Evolutionary conservation across 2,797 vertebrate genomes (phyloP), one percentile per base, ranked within the genome.

Genomic region (Molossus molossus): DNA sequence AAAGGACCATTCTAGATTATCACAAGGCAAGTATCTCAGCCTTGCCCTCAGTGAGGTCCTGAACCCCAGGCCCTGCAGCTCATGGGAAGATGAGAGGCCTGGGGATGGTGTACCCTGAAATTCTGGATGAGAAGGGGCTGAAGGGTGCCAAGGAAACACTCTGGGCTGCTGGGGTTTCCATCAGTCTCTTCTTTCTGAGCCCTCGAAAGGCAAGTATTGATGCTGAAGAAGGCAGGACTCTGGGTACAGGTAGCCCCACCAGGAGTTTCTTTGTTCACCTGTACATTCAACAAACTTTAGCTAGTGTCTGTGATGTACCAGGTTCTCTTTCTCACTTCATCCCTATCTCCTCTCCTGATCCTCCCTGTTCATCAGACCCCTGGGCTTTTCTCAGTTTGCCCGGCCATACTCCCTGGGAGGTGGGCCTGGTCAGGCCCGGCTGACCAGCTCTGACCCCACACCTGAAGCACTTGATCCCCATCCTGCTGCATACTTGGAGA

Each of bases 221-320:
- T 37, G 67, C 76, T 84, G n/a, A 79, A 14, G 76, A 21, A 92
- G 80, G 69, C 60, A 40, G 45, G 58, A 33, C 53, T 45, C 17
- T 27, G 37, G 33, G 33, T 18, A 33, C 29, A 33, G 40, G 80
- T 69, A 29, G 64, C 77, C 33, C 81, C 29, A 9, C 17, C 70
- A 82, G 58, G 48, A 70, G 57, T 65, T 90, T 50, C 93, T 97
- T 93, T 92, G 94, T 97, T 96, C 64, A 1, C 48, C 53, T 50
- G 57, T 57, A 90, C 75, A 64, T 77, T 93, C 18, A 92, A 3
- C 50, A 88, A 76, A 76, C 53, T 83, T 72, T 25, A 25, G 6
- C 21, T 23, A 9, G 11, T 79, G 62, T 85, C 64, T 90, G 50
- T 81, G 72, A 21, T 33, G n/a, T 65, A 27, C 70, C 48, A 27